A percentile compares a stretch with the other conserved stretches of the same genome.
phyloP scores from a whole-genome alignment of 2,888 invertebrate species.

The Orgyia antiqua region DNA sequence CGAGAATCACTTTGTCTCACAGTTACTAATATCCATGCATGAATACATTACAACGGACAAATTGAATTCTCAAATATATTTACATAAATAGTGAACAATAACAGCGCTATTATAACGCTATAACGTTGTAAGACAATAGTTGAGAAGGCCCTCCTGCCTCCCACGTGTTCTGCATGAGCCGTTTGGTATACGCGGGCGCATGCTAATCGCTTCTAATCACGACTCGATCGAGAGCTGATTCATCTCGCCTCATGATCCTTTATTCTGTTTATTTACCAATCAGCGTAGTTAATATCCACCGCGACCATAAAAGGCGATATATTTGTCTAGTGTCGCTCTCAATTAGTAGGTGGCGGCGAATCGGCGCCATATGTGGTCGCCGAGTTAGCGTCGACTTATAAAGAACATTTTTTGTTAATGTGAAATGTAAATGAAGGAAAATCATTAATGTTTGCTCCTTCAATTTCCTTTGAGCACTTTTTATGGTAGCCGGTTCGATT shows the following conservation, averaged over 20 bases:
- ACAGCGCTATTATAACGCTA: conserved; percentile 66
- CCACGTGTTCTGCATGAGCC: conserved; percentile 44
- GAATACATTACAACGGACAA: conserved; percentile 66
- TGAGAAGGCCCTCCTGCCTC: conserved; percentile 61
- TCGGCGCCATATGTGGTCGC: conserved; percentile 68
- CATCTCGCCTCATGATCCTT: conserved; percentile 60
- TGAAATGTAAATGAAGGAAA: conserved; percentile 61
- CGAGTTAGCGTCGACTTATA: conserved; percentile 56
- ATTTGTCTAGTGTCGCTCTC: conserved; percentile 71
- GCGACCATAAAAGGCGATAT: conserved; percentile 71
- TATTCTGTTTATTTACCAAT: conserved; percentile 72
- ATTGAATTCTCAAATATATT: conserved; percentile 72
- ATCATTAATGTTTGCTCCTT: conserved; percentile 68
- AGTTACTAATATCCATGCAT: conserved; percentile 53
- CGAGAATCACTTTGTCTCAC: conserved; percentile 43
- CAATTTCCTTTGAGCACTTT: conserved; percentile 47
- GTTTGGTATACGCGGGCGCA: conserved; percentile 49
- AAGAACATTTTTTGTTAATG: conserved; percentile 65
- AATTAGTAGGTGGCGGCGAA: conserved; percentile 69
- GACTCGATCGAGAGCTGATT: conserved; percentile 71
- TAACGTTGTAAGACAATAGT: conserved; percentile 72
- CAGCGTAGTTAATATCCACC: conserved; percentile 60
- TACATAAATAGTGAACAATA: conserved; percentile 73
- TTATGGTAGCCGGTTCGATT: conserved; percentile 41
- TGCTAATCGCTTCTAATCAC: conserved; percentile 74